These are phyloP conservation scores for Mormyrus proboscirostris DNA, from an alignment of 2,797 vertebrate genomes.

Conservation along the genomic window DNA sequence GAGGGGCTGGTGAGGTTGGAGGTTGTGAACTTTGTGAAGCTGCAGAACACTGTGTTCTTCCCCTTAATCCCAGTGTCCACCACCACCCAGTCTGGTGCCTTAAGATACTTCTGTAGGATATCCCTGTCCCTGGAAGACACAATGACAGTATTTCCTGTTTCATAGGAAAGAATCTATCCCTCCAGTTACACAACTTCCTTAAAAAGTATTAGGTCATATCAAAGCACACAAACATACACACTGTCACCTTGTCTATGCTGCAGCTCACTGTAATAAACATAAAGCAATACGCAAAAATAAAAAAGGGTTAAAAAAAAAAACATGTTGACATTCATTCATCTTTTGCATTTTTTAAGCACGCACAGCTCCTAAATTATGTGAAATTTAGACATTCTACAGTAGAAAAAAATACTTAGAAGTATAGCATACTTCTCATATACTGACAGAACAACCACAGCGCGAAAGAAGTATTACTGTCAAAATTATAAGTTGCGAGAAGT, in stretches of 20 bases:
- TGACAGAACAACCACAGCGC: background rate
- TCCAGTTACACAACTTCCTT: slow-evolving; percentile 23
- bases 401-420: background rate
- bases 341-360: background rate
- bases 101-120: slow-evolving; percentile 65
- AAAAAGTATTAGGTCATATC: slow-evolving; percentile 40
- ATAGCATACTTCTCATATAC: background rate
- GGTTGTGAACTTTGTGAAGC: background rate
- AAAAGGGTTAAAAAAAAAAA: background rate
- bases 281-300: background rate
- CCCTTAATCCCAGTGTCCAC: slow-evolving; percentile 29
- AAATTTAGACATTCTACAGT: background rate
- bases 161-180: slow-evolving; percentile 38
- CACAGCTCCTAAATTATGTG: background rate
- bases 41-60: slow-evolving; percentile 31
- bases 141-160: slow-evolving; percentile 72
- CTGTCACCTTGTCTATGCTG: background rate
- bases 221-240: slow-evolving; percentile 12
- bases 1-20: background rate
- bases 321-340: background rate
- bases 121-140: slow-evolving; percentile 63
- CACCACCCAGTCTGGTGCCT: slow-evolving; percentile 56
- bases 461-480: background rate
- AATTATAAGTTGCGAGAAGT: background rate
- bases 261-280: background rate